Evolutionary conservation across 2,888 invertebrate genomes (phyloP), one percentile per base, ranked within the genome.

Genomic region (Coenonympha glycerion): DNA sequence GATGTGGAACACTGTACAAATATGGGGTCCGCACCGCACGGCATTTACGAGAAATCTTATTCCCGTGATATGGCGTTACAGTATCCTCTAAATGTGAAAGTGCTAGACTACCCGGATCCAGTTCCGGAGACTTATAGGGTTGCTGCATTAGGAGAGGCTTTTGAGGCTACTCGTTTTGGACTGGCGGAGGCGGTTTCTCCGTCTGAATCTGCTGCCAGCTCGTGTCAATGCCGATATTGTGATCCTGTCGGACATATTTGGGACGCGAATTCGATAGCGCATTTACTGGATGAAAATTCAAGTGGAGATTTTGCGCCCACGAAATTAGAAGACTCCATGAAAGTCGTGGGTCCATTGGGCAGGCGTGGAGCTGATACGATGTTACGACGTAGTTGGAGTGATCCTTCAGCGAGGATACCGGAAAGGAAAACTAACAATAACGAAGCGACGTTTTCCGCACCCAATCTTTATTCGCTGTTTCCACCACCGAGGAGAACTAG

Each of bases 141-240:
- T 76, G 76, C 88, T 65, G 89, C 89, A 62, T 82, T 87, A 66
- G 89, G 77, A 66, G 89, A 86, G 66, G 86, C 84, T 47, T 77
- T 86, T 58, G 86, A 86, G 71, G 85, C 87, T 58, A 85, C 83
- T 31, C 76, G 85, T 53, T 86, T 80, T 59, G 86, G 85, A 52
- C 51, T 84, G 56, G 74, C 73, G 21, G 87, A 86, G 63, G 87
- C 87, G 15, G 81, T 73, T 44, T 80, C 86, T 9, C 87, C 87
- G 21, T 73, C 73, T 1, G 87, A 87, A 62, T 87, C 87, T 42
- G 86, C 85, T 21, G 84, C 82, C 55, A 88, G 79, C 62, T 82
- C 83, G 54, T 92, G 93, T 76, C 92, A 92, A 81, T 93, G 93
- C 75, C 90, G 92, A 40, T 92, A 92, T 64, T 93, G 93, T 76